These are phyloP conservation scores for Orchestia grillus DNA, from an alignment of 1,140 invertebrate species.

Conservation along the genomic window DNA sequence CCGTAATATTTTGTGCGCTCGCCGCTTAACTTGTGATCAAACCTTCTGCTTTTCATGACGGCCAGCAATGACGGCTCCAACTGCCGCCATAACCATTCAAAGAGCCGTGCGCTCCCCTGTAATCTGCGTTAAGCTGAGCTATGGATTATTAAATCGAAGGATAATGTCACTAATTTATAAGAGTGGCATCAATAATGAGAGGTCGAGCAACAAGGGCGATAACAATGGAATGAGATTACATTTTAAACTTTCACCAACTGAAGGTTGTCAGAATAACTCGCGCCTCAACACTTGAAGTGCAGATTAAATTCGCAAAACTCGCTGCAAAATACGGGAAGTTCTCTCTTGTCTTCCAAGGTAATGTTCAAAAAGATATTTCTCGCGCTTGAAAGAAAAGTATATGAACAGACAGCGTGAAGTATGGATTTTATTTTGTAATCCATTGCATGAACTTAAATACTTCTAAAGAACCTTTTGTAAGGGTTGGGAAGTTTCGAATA, in stretches of 20 bases:
- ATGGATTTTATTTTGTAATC: background rate
- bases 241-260: background rate
- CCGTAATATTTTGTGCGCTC: background rate
- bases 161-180: conserved; percentile 25
- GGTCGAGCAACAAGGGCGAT: background rate
- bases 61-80: conserved; percentile 3
- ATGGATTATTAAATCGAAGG: conserved; percentile 45
- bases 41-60: background rate
- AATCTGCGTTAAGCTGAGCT: conserved; percentile 25
- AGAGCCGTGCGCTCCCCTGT: background rate
- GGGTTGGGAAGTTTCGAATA: background rate
- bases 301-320: background rate
- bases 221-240: conserved; percentile 2
- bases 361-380: background rate
- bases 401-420: background rate
- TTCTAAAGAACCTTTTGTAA: background rate
- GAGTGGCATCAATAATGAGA: conserved; percentile 4
- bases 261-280: background rate
- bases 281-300: background rate
- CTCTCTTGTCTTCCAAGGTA: background rate
- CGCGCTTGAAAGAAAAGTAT: background rate
- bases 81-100: conserved; percentile 14
- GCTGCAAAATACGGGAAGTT: background rate
- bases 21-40: conserved; percentile 14
- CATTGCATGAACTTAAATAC: background rate